phyloP scores from a whole-genome alignment of 2,888 invertebrate genomes.

The Amblyjoppa fuscipennis region DNA sequence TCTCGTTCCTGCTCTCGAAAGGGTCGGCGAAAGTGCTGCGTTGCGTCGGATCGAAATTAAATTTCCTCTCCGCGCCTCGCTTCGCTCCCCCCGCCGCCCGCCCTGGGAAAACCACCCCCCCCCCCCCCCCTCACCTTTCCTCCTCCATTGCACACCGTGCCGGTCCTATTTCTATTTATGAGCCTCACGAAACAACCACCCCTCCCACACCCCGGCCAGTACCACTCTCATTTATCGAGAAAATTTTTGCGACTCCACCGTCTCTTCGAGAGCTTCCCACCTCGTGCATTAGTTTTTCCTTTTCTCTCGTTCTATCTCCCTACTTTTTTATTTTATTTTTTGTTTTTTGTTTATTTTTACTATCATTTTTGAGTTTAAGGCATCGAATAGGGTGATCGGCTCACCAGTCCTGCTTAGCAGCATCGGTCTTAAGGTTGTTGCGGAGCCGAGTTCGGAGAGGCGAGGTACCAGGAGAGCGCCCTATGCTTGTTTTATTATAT shows the following conservation, averaged over 20 bases:
- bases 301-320: neutral
- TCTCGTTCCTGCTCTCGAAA: constrained; percentile 53
- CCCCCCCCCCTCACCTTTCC: constrained; percentile 29
- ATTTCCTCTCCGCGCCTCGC: constrained; percentile 43
- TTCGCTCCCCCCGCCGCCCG: constrained; percentile 3
- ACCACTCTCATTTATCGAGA: constrained; percentile 64
- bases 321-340: neutral
- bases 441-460: too few species aligned
- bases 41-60: constrained; percentile 65
- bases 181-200: constrained; percentile 62
- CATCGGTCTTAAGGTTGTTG: too few species aligned
- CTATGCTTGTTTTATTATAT: too few species aligned
- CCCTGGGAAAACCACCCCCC: constrained; percentile 12
- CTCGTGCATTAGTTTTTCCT: constrained; percentile 38
- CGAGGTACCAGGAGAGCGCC: too few species aligned
- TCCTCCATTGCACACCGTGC: constrained; percentile 41
- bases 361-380: too few species aligned
- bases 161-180: constrained; percentile 67
- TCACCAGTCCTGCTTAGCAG: too few species aligned
- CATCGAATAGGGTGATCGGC: too few species aligned
- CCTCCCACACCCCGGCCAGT: constrained; percentile 6
- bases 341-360: neutral
- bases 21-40: constrained; percentile 65
- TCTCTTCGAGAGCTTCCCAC: constrained; percentile 12
- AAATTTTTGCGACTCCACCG: constrained; percentile 56